phyloP scores from a whole-genome alignment of 2,888 invertebrate species.

The Lobophora halterata region DNA sequence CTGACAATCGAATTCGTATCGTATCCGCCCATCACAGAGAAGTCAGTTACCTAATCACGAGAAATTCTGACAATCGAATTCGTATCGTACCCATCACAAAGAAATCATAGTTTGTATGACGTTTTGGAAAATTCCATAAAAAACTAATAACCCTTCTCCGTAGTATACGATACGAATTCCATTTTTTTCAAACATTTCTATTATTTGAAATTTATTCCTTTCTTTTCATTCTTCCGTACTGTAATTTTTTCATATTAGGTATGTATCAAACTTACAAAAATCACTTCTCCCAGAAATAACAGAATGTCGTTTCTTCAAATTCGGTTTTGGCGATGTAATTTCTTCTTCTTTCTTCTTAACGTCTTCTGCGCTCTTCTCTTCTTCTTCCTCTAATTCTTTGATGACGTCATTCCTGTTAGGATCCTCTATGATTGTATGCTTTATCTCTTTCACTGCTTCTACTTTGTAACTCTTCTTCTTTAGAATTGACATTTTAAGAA shows the following conservation, averaged over 20 bases:
- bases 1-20: too few relatives aligned
- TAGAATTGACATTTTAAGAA: constrained; percentile 21
- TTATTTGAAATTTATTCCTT: too few relatives aligned
- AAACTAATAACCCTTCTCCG: too few relatives aligned
- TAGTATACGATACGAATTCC: too few relatives aligned
- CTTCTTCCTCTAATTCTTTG: constrained; percentile 6
- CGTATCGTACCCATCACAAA: too few relatives aligned
- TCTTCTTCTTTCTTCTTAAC: constrained; percentile 42
- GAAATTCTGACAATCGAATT: too few relatives aligned
- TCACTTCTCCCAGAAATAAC: constrained; percentile 63
- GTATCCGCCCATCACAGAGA: too few relatives aligned
- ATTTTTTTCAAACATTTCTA: too few relatives aligned
- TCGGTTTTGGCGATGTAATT: constrained; percentile 32
- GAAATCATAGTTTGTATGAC: too few relatives aligned
- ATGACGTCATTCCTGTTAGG: not conserved
- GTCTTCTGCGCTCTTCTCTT: constrained; percentile 33
- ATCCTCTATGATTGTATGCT: constrained; percentile 6
- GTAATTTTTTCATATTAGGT: constrained; percentile 3
- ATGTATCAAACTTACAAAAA: constrained; percentile 55
- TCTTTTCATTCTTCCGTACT: too few relatives aligned
- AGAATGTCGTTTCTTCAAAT: constrained; percentile 61
- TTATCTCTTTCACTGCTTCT: constrained; percentile 23
- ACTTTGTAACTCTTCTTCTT: constrained; percentile 21
- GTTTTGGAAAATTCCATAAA: too few relatives aligned
- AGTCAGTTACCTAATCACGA: too few relatives aligned